A percentile compares a stretch with the other conserved stretches of the same genome.
Conservation (phyloP, 2,888 invertebrate genomes). For the Zonitis immaculata region DNA sequence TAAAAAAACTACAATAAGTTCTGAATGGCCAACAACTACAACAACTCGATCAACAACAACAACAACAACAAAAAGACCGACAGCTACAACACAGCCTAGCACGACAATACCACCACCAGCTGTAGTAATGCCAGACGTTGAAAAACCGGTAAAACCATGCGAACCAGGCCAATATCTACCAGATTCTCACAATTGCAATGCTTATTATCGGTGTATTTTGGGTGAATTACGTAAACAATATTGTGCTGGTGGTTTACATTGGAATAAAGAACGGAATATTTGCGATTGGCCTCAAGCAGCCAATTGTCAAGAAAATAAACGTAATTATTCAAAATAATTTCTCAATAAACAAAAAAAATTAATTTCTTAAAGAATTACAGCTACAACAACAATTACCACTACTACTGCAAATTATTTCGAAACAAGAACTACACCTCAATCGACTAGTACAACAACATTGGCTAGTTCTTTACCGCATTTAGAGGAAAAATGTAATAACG, state of each 20-base stretch:
- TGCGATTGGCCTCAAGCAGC: slow-evolving; percentile 81
- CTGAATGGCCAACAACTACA: slow-evolving; percentile 38
- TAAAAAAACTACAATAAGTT: slow-evolving; percentile 33
- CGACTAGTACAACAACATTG: slow-evolving; percentile 19
- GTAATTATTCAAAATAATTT: slow-evolving; percentile 31
- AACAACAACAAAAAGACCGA: slow-evolving; percentile 36
- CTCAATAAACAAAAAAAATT: background rate
- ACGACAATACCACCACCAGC: slow-evolving; percentile 49
- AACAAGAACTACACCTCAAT: slow-evolving; percentile 44
- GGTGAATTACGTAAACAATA: slow-evolving; percentile 67
- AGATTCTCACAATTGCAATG: slow-evolving; percentile 66
- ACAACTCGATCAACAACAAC: slow-evolving; percentile 32
- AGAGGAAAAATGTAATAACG: slow-evolving; percentile 55
- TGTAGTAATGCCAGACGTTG: slow-evolving; percentile 49
- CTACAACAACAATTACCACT: slow-evolving; percentile 32
- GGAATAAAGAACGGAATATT: slow-evolving; percentile 61
- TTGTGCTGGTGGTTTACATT: slow-evolving; percentile 77
- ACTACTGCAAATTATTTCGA: slow-evolving; percentile 49
- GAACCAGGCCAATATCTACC: slow-evolving; percentile 51
- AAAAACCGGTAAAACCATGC: slow-evolving; percentile 42
- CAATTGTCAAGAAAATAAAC: slow-evolving; percentile 54
- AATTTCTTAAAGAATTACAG: background rate
- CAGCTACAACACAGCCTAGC: slow-evolving; percentile 19
- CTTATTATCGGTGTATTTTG: slow-evolving; percentile 71
- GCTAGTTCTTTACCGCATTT: no score